Base-by-base conservation (phyloP, 1,140 invertebrate genomes). In the Brachionus koreanus region DNA sequence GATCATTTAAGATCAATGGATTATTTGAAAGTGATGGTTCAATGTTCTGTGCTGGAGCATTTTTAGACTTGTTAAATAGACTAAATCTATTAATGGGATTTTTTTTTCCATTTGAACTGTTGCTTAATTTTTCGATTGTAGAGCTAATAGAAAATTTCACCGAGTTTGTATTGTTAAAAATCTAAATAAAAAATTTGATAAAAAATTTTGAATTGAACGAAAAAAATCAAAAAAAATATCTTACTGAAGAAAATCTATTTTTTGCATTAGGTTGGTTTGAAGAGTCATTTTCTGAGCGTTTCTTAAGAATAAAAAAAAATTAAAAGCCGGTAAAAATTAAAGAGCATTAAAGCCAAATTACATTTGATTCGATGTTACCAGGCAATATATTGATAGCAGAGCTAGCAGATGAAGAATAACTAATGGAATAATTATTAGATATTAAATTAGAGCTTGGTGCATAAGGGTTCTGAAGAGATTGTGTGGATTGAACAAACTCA, bases 181-280 rank as follows among this genome's bases (percentile, higher is more conserved):
- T 61, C 76, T 79, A 37, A 79, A 61, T 16, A 52, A 61, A 37
- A 19, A 39, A 3, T 25, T 37, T n/a, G 35, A 37, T n/a, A n/a
- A n/a, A n/a, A n/a, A n/a, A n/a, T n/a, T n/a, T n/a, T n/a, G n/a
- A n/a, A n/a, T n/a, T n/a, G n/a, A 42, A 19, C 16, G 52, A 25
- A 23, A 61, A 52, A 10, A 57, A 33, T 16, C 39, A 61, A 16
- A 37, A 19, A 61, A 16, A 77, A 9, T 6, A 13, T 42, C 23
- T 65, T 61, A 79, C 76, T 13, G 76, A 79, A 10, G 76, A 35
- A 33, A 79, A 5, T 61, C 49, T 79, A 79, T 57, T 79, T 65
- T 61, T 79, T 9, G 29, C 37, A 37, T 35, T 37, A 29, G 33
- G 35, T 43, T 12, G 19, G 25, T 12, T 61, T n/a, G 76, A 79